These are phyloP conservation scores for Planiliza haematocheilus DNA, from an alignment of 2,113 vertebrate species.

Conservation along the genomic window DNA sequence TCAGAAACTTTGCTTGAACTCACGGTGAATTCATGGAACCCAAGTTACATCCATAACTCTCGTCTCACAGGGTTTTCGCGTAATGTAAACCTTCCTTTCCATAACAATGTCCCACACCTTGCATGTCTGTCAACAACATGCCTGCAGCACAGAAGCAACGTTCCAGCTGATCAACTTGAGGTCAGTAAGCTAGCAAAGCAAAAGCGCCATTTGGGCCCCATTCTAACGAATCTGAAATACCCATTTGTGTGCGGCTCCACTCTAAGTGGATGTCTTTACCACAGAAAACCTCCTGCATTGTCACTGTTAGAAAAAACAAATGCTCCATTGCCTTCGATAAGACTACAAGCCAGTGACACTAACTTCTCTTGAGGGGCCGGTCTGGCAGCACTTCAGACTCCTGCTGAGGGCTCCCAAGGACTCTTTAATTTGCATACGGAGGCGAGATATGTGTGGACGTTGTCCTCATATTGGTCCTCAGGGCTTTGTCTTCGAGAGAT, in stretches of 20 bases:
- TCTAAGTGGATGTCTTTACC: constrained; percentile 3
- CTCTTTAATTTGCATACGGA: constrained; percentile 59
- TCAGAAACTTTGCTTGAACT: no score
- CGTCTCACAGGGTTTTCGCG: no score
- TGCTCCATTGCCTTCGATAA: constrained; percentile 10
- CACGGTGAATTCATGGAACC: no score
- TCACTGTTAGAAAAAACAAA: constrained; percentile 18
- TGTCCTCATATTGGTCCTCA: constrained; percentile 25
- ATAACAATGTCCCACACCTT: background rate
- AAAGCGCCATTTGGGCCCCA: background rate
- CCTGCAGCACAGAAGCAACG: background rate
- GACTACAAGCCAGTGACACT: constrained; percentile 21
- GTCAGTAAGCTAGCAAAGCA: constrained; percentile 13
- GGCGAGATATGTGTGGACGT: constrained; percentile 19
- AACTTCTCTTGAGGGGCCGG: constrained; percentile 39
- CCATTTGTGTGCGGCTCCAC: constrained; percentile 1
- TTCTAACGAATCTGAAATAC: constrained; percentile 1
- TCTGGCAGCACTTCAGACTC: constrained; percentile 39
- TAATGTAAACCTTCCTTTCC: no score
- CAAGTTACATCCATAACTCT: no score
- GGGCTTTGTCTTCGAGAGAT: constrained; percentile 44
- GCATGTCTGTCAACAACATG: background rate
- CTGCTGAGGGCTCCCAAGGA: constrained; percentile 34
- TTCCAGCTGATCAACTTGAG: background rate
- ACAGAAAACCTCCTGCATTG: constrained; percentile 11